phyloP scores from a whole-genome alignment of 2,797 vertebrate genomes.

The Channallabes apus region DNA sequence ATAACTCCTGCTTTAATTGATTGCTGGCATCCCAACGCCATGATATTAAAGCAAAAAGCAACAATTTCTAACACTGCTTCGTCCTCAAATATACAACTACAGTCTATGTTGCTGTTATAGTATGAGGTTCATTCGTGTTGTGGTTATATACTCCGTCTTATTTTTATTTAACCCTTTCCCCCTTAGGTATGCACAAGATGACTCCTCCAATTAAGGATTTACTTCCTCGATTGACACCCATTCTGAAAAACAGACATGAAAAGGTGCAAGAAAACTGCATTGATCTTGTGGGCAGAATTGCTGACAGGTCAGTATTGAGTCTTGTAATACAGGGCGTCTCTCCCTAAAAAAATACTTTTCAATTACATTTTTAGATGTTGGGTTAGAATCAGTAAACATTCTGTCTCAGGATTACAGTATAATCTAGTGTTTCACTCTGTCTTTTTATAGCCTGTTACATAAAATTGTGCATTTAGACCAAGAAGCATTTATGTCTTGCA shows the following conservation, averaged over 20 bases:
- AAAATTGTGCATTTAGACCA: too few species aligned
- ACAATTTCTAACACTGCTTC: not conserved
- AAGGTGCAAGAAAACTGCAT: constrained; percentile 99
- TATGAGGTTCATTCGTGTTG: not conserved
- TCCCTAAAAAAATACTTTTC: not conserved
- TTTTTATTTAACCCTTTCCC: not conserved
- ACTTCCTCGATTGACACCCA: constrained; percentile 94
- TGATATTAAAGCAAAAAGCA: not conserved
- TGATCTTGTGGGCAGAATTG: constrained; percentile 96
- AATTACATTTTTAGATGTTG: not conserved
- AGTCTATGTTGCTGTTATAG: not conserved
- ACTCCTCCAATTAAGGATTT: constrained; percentile 98
- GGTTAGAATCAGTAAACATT: not conserved
- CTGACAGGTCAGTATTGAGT: constrained; percentile 82
- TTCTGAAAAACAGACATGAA: constrained; percentile 98
- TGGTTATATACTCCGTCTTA: not conserved
- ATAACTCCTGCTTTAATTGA: not conserved
- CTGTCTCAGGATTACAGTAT: too few species aligned
- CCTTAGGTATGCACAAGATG: constrained; percentile 99
- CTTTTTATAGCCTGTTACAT: not conserved
- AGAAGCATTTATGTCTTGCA: not conserved
- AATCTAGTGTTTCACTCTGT: not conserved
- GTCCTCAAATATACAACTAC: not conserved
- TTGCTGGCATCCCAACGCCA: too few species aligned
- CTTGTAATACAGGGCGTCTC: too few species aligned